Conservation (phyloP, 2,888 invertebrate species). For the Chrysolina haemoptera region DNA sequence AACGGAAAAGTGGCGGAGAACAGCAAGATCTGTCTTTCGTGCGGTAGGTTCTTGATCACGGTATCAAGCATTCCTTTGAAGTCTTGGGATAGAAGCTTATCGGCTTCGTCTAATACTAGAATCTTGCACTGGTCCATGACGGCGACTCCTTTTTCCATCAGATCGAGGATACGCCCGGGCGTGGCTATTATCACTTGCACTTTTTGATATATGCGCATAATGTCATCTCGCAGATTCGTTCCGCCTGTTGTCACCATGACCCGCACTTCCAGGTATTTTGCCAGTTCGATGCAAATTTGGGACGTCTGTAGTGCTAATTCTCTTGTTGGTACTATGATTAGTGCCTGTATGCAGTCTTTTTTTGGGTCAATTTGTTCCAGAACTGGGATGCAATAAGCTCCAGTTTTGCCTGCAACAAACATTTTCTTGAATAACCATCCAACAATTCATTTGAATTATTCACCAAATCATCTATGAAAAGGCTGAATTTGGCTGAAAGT, state of each 20-base stretch:
- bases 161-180: constrained; percentile 98
- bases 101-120: constrained; percentile 98
- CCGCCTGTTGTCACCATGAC: constrained; percentile 99
- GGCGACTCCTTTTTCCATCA: constrained; percentile 91
- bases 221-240: constrained; percentile 97
- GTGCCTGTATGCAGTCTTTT: constrained; percentile 95
- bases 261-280: constrained; percentile 95
- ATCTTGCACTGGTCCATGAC: constrained; percentile 97
- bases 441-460: too few species aligned
- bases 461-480: too few species aligned
- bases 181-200: constrained; percentile 99
- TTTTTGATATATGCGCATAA: constrained; percentile 99
- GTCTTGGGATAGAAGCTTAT: constrained; percentile 98
- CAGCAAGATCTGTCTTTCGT: constrained; percentile 96
- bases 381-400: constrained; percentile 99
- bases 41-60: constrained; percentile 94
- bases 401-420: constrained; percentile 82
- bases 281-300: constrained; percentile 99
- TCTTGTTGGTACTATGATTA: constrained; percentile 98
- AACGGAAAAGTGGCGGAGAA: constrained; percentile 99
- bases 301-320: constrained; percentile 99
- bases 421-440: not conserved
- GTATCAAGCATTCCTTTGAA: constrained; percentile 94
- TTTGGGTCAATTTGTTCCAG: constrained; percentile 94
- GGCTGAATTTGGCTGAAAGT: too few species aligned